Conservation (phyloP, 2,797 vertebrate genomes). For the Pseudochirops corinnae region DNA sequence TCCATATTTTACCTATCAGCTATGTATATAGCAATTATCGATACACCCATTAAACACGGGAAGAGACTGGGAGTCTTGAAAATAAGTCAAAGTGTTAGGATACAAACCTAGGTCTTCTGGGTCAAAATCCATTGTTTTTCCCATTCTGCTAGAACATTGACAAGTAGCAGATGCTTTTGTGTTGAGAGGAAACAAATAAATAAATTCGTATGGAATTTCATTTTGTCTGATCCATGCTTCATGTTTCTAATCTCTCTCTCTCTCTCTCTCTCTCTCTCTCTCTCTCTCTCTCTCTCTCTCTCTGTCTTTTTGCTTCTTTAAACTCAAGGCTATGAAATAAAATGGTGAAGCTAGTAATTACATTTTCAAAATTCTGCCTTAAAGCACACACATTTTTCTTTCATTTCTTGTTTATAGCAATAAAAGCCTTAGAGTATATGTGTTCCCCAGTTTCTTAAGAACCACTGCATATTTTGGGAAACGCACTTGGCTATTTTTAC, state of each 20-base stretch:
- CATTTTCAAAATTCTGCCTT: conserved; percentile 62
- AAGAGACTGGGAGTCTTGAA: not conserved
- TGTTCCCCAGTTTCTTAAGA: conserved; percentile 59
- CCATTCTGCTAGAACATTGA: not conserved
- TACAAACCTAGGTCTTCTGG: not conserved
- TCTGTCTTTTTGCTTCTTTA: conserved; percentile 11
- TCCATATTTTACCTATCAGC: not conserved
- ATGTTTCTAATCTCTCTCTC: not conserved
- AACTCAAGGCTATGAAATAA: conserved; percentile 68
- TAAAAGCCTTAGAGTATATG: conserved; percentile 33
- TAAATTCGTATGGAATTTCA: not conserved
- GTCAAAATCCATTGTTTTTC: not conserved
- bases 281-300: not conserved
- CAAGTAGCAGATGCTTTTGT: not conserved
- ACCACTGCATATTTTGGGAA: conserved; percentile 28
- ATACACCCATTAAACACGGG: not conserved
- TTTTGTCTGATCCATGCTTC: not conserved
- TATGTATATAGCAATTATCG: not conserved
- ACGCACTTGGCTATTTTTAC: conserved; percentile 14
- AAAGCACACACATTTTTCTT: conserved; percentile 67
- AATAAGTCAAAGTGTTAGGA: not conserved
- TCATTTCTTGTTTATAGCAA: conserved; percentile 67
- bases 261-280: not conserved
- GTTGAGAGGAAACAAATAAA: not conserved
- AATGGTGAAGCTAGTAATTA: conserved; percentile 64